Base-by-base conservation (phyloP, 2,113 vertebrate genomes). In the Strix uralensis region DNA sequence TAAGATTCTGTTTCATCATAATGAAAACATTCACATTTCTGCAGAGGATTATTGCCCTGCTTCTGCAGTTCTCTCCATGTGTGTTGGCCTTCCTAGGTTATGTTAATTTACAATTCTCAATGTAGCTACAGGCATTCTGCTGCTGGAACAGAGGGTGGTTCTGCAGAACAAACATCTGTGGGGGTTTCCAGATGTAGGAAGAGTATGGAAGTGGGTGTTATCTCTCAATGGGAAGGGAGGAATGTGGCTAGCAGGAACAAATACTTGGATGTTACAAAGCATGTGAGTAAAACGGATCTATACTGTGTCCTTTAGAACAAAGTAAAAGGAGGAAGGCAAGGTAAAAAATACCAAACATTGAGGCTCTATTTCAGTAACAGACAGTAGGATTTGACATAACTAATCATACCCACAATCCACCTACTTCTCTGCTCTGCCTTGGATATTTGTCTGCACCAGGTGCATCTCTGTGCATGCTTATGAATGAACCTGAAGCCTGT, bases 131-230 rank as follows among this genome's bases (percentile, higher is more conserved):
- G 73, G 88, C 89, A 1, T 49, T 95, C 46, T 91, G 40, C 46
- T 96, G 57, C 70, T 92, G 91, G 92, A 95, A 89, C 15, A 77
- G 73, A 94, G 70, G 55, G 32, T 38, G 38, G 49, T 87, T 96
- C 91, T 77, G 34, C 46, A 94, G 38, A 89, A 55, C 54, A 94
- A 95, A 94, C 90, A 94, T 96, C 84, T 96, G 93, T 78, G 72
- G 92, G 94, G 66, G 81, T 96, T 96, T 96, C 81, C 93, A 95
- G 95, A 92, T 95, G 85, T 62, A 96, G 72, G 38, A 91, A 77
- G 58, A 84, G 21, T 62, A 46, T 88, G 89, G 84, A 94, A 96
- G 72, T 95, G 86, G 74, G 86, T 94, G 81, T 86, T 90, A 91
- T 91, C 88, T 94, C 95, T 92, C 96, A 96, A 44, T 67, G 87